Evolutionary conservation across 2,888 invertebrate species (phyloP).

Genomic region (Strigamia transsilvanica): DNA sequence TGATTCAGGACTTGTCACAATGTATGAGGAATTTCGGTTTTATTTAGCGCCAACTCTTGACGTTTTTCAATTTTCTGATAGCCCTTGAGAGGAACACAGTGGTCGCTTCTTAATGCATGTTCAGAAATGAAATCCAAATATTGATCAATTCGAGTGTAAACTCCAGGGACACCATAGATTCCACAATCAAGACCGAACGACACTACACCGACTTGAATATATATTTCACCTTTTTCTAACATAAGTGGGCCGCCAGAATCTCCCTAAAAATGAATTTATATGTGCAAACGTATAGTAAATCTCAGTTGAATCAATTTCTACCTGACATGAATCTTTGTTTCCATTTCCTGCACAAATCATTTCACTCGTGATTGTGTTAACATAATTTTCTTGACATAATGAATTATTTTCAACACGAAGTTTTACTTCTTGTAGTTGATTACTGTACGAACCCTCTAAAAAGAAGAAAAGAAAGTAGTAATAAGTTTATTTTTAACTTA

Average conservation of each 20-base stretch:
- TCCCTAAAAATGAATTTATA: constrained; percentile 17
- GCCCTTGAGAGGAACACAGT: constrained; percentile 50
- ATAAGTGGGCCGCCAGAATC: constrained; percentile 53
- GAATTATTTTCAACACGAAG: background rate
- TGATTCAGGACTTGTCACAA: too few relatives aligned
- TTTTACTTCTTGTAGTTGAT: constrained; percentile 29
- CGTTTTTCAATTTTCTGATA: background rate
- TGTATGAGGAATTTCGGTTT: too few relatives aligned
- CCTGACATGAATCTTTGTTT: constrained; percentile 51
- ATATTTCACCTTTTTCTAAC: background rate
- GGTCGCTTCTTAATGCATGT: constrained; percentile 38
- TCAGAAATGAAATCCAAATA: constrained; percentile 51
- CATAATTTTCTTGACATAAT: constrained; percentile 41
- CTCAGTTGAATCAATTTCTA: background rate
- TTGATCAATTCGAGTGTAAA: constrained; percentile 51
- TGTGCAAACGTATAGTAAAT: background rate
- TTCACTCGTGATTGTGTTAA: constrained; percentile 24
- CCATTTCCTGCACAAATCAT: constrained; percentile 54
- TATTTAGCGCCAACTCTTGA: background rate
- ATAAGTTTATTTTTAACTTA: background rate
- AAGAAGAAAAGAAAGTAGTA: background rate
- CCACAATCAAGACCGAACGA: constrained; percentile 53
- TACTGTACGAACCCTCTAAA: constrained; percentile 43
- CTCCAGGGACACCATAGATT: constrained; percentile 50
- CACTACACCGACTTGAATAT: constrained; percentile 46